These are phyloP conservation scores for Periophthalmodon schlosseri DNA, from an alignment of 2,113 vertebrate species.

Conservation along the genomic window DNA sequence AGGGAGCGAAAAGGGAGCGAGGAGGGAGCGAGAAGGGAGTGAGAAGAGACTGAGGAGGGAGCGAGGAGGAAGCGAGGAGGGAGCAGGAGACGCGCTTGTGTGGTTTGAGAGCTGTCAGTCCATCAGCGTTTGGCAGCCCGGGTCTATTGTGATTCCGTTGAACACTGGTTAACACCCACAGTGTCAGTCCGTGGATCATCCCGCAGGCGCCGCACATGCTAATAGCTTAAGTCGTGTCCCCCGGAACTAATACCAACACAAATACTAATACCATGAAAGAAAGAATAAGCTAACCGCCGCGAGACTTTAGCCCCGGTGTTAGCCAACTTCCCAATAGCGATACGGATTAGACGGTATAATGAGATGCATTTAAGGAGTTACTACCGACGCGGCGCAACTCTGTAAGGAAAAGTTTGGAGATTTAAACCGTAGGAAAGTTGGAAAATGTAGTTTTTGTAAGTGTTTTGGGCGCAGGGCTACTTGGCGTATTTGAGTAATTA, in stretches of 20 bases:
- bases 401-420: background rate
- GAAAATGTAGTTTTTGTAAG: background rate
- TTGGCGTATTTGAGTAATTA: too few relatives aligned
- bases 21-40: too few relatives aligned
- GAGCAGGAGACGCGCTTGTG: conserved; percentile 24
- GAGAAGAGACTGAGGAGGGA: conserved; percentile 8
- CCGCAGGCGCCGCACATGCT: conserved; percentile 73
- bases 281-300: conserved; percentile 41
- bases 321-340: conserved; percentile 71
- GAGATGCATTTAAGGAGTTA: conserved; percentile 79
- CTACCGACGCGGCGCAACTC: conserved; percentile 51
- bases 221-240: conserved; percentile 77
- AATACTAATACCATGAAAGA: conserved; percentile 82
- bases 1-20: too few relatives aligned
- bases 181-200: conserved; percentile 71
- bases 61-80: background rate
- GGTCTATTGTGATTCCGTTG: conserved; percentile 68
- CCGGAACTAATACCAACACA: conserved; percentile 73
- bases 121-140: conserved; percentile 53
- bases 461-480: background rate
- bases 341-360: conserved; percentile 79
- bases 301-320: conserved; percentile 58
- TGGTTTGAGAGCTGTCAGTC: conserved; percentile 58
- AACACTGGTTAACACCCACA: conserved; percentile 71
- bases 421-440: background rate